Percentiles rank a stretch among this genome's conserved stretches.
phyloP scores from a whole-genome alignment of 2,888 invertebrate species.

The Timema podura region DNA sequence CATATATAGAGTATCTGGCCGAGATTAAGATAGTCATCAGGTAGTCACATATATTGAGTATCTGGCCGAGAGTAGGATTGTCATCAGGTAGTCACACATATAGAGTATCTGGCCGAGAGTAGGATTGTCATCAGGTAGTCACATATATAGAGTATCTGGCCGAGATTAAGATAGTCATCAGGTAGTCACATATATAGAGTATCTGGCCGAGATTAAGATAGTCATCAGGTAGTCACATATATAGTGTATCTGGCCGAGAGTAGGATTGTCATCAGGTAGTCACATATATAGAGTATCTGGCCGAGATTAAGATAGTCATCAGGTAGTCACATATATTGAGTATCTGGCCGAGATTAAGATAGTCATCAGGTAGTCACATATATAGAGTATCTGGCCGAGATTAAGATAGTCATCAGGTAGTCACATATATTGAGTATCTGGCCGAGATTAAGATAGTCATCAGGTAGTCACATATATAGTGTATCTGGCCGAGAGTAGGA shows the following conservation, averaged over 20 bases:
- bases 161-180: slow-evolving; percentile 61
- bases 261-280: slow-evolving; percentile 64
- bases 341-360: no score
- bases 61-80: slow-evolving; percentile 59
- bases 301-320: slow-evolving; percentile 1
- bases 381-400: no score
- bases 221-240: slow-evolving; percentile 54
- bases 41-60: slow-evolving; percentile 63
- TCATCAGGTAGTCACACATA: slow-evolving; percentile 57
- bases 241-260: slow-evolving; percentile 63
- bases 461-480: no score
- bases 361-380: no score
- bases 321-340: no score
- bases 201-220: neutral
- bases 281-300: slow-evolving; percentile 13
- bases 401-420: no score
- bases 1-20: slow-evolving; percentile 1
- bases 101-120: slow-evolving; percentile 10
- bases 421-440: no score
- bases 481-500: no score
- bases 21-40: slow-evolving; percentile 34
- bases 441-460: no score
- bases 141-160: slow-evolving; percentile 64
- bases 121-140: slow-evolving; percentile 47
- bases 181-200: slow-evolving; percentile 46